These are phyloP conservation scores for Chaetophractus vellerosus DNA, from an alignment of 2,797 vertebrate species.

Conservation along the genomic window DNA sequence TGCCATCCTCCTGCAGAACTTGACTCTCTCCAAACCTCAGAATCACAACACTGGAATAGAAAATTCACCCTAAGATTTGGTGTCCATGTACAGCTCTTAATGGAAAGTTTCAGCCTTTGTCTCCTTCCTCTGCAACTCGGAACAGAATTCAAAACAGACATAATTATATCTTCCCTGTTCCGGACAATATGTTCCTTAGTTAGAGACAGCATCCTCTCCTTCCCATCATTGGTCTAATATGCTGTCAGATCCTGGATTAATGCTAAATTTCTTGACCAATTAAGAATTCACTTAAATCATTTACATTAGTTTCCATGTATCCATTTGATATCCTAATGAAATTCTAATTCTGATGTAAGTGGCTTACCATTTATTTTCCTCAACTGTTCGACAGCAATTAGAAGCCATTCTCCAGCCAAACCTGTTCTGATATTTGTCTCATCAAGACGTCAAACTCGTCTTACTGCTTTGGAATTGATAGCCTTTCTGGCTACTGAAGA, in stretches of 20 bases:
- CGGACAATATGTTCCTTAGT: background rate
- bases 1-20: background rate
- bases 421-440: conserved; percentile 99
- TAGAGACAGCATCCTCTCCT: background rate
- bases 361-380: conserved; percentile 69
- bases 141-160: background rate
- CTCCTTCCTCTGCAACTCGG: conserved; percentile 18
- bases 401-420: conserved; percentile 98
- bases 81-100: background rate
- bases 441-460: conserved; percentile 97
- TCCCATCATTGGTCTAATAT: background rate
- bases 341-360: conserved; percentile 50
- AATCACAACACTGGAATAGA: conserved; percentile 12
- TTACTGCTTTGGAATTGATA: conserved; percentile 98
- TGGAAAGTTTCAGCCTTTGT: background rate
- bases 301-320: background rate
- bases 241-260: background rate
- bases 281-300: conserved; percentile 37
- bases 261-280: conserved; percentile 42
- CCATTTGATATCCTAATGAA: conserved; percentile 17
- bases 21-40: background rate
- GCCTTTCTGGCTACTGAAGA: conserved; percentile 98
- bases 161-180: background rate
- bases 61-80: background rate
- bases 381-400: conserved; percentile 93